Conservation (phyloP, 2,888 invertebrate species). For the Pasiphila rectangulata region DNA sequence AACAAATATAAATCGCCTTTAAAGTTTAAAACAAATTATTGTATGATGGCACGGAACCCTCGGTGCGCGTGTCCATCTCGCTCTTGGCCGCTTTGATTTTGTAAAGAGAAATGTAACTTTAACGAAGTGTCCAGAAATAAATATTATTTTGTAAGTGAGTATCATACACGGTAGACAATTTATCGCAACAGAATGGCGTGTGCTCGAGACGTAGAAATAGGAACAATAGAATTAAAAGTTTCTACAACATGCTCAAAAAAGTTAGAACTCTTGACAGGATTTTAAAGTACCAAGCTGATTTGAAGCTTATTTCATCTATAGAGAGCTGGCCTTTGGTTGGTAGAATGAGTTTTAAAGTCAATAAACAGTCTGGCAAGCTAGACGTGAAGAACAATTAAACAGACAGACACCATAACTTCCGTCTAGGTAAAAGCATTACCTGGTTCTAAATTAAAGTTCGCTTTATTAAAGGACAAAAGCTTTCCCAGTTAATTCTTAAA, state of each 20-base stretch:
- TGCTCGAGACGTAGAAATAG: background rate
- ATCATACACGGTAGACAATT: background rate
- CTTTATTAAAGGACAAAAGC: background rate
- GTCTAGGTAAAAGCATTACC: slow-evolving; percentile 26
- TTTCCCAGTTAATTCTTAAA: too few species aligned
- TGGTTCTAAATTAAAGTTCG: background rate
- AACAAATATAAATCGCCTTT: too few species aligned
- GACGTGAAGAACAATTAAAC: slow-evolving; percentile 24
- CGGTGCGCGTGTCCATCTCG: too few species aligned
- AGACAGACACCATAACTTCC: slow-evolving; percentile 25
- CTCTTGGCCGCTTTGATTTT: too few species aligned
- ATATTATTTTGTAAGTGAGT: slow-evolving; percentile 3
- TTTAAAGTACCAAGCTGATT: background rate
- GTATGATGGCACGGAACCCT: too few species aligned
- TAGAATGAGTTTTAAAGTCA: background rate
- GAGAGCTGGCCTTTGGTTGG: background rate
- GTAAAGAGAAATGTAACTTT: background rate
- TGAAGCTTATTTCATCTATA: background rate
- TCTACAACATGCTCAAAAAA: too few species aligned
- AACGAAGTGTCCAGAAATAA: background rate
- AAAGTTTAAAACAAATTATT: too few species aligned
- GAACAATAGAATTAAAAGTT: too few species aligned
- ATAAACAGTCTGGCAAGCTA: background rate
- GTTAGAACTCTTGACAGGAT: too few species aligned
- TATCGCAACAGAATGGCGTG: background rate